These are phyloP conservation scores for Gobius niger DNA, from an alignment of 2,113 vertebrate species.

Conservation along the genomic window DNA sequence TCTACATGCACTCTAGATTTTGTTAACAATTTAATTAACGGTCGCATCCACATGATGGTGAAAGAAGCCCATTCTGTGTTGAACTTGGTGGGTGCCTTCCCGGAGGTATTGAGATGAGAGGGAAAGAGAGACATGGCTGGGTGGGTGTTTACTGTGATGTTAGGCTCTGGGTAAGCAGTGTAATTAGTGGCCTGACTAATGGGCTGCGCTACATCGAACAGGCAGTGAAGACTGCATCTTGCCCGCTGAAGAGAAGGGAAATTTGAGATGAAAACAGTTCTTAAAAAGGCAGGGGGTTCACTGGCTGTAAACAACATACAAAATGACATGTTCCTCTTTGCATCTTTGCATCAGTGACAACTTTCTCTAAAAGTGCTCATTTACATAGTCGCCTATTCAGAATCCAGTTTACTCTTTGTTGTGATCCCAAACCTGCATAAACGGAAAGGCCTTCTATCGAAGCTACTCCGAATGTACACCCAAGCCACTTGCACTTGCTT, in stretches of 20 bases:
- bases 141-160: constrained; percentile 67
- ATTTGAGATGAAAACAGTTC: constrained; percentile 10
- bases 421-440: not conserved
- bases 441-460: not conserved
- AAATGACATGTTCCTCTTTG: not conserved
- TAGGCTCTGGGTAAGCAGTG: constrained; percentile 62
- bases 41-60: not conserved
- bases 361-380: not conserved
- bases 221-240: constrained; percentile 46
- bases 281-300: not conserved
- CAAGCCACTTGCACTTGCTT: not conserved
- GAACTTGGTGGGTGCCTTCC: constrained; percentile 39
- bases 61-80: constrained; percentile 26
- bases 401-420: not conserved
- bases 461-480: not conserved
- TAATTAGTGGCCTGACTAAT: constrained; percentile 68
- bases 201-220: constrained; percentile 39
- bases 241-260: constrained; percentile 26
- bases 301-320: not conserved
- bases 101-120: constrained; percentile 37
- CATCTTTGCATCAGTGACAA: not conserved
- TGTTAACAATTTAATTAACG: not conserved
- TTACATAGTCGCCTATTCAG: not conserved
- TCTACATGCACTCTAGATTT: not conserved
- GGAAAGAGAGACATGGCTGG: constrained; percentile 34